Evolutionary conservation across 1,140 invertebrate species (phyloP), one percentile per base, ranked within the genome.

Genomic region (Ostrea denselamellosa): DNA sequence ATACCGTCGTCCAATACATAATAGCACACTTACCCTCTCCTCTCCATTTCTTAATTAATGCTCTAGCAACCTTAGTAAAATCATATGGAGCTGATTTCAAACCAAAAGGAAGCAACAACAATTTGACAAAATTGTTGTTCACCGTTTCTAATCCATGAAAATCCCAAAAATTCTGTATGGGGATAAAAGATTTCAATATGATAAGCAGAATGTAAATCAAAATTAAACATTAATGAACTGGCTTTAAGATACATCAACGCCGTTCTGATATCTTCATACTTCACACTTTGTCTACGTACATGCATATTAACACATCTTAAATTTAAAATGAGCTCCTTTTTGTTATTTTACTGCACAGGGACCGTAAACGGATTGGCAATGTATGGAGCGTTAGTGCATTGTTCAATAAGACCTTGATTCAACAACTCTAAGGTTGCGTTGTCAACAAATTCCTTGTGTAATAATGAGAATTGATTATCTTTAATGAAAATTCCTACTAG

Each of bases 291-390:
- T 85, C 87, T 85, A 34, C 52, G 81, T 22, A 89, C 58, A 82
- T 87, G 86, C 34, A 62, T 53, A 22, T 89, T 87, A 22, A 86
- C 86, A 53, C 85, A 53, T 53, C 89, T 17, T n/a, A 87, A 54
- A 87, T 89, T 84, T 82, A 89, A 77, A n/a, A 89, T 89, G 9
- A 89, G 84, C 34, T 84, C 65, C 83, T 89, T 89, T 58, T 89
- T 89, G 4, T 22, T 56, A 22, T 17, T 82, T 8, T 10, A 86
- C 56, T 89, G 89, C 17, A 87, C 53, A 19, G 83, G 87, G 0
- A 89, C 89, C 0, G 86, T 87, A 14, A 89, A 52, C 17, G 86
- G 89, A 87, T 87, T 87, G 19, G 87, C 83, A 65, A 86, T 65
- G 77, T 25, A 22, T 7, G 83, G 86, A 2, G 0, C 0, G 7